These are phyloP conservation scores for Oncorhynchus nerka DNA, from an alignment of 2,113 vertebrate species.

Conservation along the genomic window DNA sequence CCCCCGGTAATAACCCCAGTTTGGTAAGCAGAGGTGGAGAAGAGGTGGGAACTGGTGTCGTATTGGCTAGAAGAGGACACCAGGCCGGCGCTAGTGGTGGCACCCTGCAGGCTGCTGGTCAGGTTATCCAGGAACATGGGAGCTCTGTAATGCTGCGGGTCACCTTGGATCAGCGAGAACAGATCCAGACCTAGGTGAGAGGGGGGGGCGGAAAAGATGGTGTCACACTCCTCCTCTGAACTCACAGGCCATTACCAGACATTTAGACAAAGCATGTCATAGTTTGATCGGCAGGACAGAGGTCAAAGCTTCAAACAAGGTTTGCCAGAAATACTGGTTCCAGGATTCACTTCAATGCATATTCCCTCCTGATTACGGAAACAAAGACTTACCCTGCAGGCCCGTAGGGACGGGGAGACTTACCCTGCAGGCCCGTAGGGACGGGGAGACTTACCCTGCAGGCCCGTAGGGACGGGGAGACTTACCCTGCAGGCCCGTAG, in stretches of 20 bases:
- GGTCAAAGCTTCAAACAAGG: conserved; percentile 53
- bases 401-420: no score
- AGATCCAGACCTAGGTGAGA: conserved; percentile 86
- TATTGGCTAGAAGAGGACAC: conserved; percentile 82
- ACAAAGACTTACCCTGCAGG: no score
- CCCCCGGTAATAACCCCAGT: conserved; percentile 78
- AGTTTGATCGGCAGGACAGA: no score
- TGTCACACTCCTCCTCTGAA: not conserved
- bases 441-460: no score
- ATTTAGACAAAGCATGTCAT: not conserved
- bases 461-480: no score
- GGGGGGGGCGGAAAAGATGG: not conserved
- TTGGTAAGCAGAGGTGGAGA: conserved; percentile 73
- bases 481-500: no score
- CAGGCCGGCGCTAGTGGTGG: conserved; percentile 78
- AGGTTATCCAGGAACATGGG: conserved; percentile 97
- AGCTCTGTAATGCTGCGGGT: conserved; percentile 94
- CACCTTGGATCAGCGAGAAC: conserved; percentile 92
- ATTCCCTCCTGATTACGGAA: no score
- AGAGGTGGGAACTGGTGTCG: conserved; percentile 67
- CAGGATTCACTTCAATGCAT: no score
- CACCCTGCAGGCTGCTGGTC: conserved; percentile 83
- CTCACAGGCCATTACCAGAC: not conserved
- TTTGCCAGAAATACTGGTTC: no score
- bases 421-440: no score